Evolutionary conservation across 2,113 vertebrate genomes (phyloP), one percentile per base, ranked within the genome.

Genomic region (Pelodiscus sinensis): DNA sequence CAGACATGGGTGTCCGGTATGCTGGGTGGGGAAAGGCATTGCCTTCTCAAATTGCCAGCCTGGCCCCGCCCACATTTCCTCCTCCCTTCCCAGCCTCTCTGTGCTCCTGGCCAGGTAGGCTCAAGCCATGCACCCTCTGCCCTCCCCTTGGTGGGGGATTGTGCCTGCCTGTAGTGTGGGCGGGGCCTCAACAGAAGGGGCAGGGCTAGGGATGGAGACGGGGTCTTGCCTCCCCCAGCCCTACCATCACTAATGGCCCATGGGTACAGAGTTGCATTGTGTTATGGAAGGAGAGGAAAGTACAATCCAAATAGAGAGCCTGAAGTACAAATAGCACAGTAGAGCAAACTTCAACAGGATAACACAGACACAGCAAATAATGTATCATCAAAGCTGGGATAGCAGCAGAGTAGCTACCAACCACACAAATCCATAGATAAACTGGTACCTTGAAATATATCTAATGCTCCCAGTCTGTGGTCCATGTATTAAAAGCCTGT

Each of bases 401-500:
- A 58, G 73, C 27, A 81, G 0, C 0, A 7, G 65, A 11, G 38
- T 27, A 78, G n/a, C 52, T 68, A 54, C 82, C 82, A 56, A 22
- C 44, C 21, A 19, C 38, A 92, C 50, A 11, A 25, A 8, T 22
- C 73, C 75, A 3, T 65, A 13, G 9, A 57, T 24, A 9, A 56
- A 2, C 31, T 21, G 10, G 35, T 77, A 75, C 21, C 35, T 24
- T 22, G 71, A 44, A 25, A 8, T 50, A 50, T 50, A 50, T 50
- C 38, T 50, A 77, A 9, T 25, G 73, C 38, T 50, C 3, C 51
- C 21, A 13, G 57, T 80, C 38, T 2, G 25, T 0, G 2, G 35
- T 71, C 51, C 38, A 8, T 18, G n/a, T 13, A 13, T 10, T 2
- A 52, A 60, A 21, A 0, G 0, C 0, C 0, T 15, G 44, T 50